Conservation (phyloP, 92 coral and sea anemone species). For the Porites rus region DNA sequence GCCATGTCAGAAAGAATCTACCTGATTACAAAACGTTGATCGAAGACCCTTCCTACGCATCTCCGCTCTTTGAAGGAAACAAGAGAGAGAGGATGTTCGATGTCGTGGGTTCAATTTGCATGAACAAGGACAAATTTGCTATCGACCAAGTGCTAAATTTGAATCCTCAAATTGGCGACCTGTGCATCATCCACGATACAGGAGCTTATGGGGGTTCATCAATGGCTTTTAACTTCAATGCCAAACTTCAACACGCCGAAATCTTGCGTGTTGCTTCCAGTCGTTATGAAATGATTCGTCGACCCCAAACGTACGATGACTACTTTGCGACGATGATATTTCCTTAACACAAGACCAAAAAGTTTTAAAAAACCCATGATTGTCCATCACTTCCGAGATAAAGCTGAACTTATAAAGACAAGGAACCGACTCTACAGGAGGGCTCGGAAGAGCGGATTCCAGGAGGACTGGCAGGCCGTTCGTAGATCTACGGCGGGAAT, state of each 20-base stretch:
- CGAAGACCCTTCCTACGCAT: constrained; percentile 4
- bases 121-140: constrained; percentile 4
- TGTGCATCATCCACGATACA: constrained; percentile 1
- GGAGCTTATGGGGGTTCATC: constrained; percentile 8
- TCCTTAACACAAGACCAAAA: not conserved
- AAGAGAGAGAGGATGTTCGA: constrained; percentile 20
- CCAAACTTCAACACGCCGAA: not conserved
- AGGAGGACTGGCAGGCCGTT: no score
- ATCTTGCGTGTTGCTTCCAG: not conserved
- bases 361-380: no score
- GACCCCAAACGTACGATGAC: constrained; percentile 9
- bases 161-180: constrained; percentile 22
- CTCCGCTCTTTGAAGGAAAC: not conserved
- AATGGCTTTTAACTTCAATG: not conserved
- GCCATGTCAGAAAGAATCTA: not conserved
- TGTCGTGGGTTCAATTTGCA: not conserved
- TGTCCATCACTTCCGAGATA: no score
- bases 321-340: constrained; percentile 1
- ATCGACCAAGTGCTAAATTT: constrained; percentile 12
- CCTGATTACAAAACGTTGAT: constrained; percentile 17
- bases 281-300: constrained; percentile 7
- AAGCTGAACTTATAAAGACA: no score
- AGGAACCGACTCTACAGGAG: no score
- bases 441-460: no score
- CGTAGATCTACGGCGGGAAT: no score